These are phyloP conservation scores for Nycticryphes semicollaris DNA, from an alignment of 2,113 vertebrate species.

Conservation along the genomic window DNA sequence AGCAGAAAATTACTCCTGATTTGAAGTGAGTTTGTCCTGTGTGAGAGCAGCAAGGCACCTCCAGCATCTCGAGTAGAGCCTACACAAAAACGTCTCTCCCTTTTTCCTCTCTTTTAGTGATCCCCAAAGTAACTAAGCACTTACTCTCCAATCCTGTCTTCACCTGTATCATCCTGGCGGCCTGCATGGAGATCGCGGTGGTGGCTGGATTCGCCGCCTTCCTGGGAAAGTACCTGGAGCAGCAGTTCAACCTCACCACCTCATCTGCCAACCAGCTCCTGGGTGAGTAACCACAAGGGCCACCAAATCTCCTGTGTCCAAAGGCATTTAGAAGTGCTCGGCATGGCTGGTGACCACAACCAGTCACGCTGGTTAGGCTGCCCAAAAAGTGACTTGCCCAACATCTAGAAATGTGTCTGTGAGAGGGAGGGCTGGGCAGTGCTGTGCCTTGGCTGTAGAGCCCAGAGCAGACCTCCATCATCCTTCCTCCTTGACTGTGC, in stretches of 20 bases:
- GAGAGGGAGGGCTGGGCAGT: not conserved
- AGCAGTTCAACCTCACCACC: slow-evolving; percentile 98
- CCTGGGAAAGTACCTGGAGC: slow-evolving; percentile 96
- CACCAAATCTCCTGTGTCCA: not conserved
- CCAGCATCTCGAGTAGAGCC: not conserved
- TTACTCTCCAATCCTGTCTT: slow-evolving; percentile 96
- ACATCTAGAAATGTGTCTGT: rapidly evolving
- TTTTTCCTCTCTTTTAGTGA: slow-evolving; percentile 78
- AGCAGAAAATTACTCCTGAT: not conserved
- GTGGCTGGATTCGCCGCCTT: slow-evolving; percentile 96
- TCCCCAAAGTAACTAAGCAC: slow-evolving; percentile 95
- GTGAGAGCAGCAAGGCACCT: not conserved
- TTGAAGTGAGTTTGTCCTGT: not conserved
- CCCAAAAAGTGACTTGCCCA: not conserved
- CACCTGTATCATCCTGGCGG: slow-evolving; percentile 94
- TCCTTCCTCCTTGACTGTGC: rapidly evolving
- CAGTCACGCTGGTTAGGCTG: not conserved
- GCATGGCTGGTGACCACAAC: not conserved
- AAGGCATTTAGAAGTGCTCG: not conserved
- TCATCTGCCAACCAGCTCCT: slow-evolving; percentile 96
- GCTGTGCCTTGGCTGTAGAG: not conserved
- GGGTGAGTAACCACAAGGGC: slow-evolving; percentile 74
- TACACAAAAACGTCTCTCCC: not conserved
- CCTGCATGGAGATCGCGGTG: slow-evolving; percentile 97
- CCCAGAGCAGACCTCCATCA: not conserved